Percentiles rank a stretch among this genome's conserved stretches.
Conservation (phyloP, 2,797 vertebrate genomes). For the Pelodytes ibericus region DNA sequence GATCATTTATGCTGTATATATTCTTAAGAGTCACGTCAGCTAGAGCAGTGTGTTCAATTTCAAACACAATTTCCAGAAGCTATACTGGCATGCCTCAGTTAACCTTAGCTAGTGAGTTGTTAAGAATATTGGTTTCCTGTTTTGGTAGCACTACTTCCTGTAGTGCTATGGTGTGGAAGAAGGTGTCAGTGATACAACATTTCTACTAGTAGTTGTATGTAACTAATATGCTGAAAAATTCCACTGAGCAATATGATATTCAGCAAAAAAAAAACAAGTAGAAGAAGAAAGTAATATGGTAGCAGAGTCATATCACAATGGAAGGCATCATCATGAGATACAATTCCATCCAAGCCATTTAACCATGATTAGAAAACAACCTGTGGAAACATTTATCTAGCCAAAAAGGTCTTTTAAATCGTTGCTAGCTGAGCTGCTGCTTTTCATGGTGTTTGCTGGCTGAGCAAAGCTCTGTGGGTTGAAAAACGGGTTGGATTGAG, state of each 20-base stretch:
- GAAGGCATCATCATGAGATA: slow-evolving; percentile 58
- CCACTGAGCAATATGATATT: background rate
- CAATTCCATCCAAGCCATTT: slow-evolving; percentile 65
- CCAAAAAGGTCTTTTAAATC: slow-evolving; percentile 98
- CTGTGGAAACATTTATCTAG: slow-evolving; percentile 71
- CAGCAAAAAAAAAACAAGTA: background rate
- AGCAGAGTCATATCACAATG: slow-evolving; percentile 54
- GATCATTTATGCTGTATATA: no score
- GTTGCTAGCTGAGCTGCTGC: slow-evolving; percentile 87
- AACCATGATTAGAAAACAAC: slow-evolving; percentile 64
- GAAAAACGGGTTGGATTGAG: slow-evolving; percentile 97
- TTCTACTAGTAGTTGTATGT: background rate
- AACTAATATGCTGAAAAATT: background rate
- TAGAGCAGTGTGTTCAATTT: no score
- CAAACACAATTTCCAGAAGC: no score
- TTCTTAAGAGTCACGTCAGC: no score
- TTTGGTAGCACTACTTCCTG: background rate
- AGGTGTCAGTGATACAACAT: background rate
- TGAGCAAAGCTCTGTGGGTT: slow-evolving; percentile 94
- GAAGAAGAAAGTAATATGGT: slow-evolving; percentile 14
- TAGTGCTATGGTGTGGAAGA: background rate
- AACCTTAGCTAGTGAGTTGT: background rate
- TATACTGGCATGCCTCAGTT: no score
- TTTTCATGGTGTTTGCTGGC: slow-evolving; percentile 80
- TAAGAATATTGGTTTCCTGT: background rate